These are phyloP conservation scores for Dasyurus viverrinus DNA, from an alignment of 2,113 vertebrate genomes.

Conservation along the genomic window DNA sequence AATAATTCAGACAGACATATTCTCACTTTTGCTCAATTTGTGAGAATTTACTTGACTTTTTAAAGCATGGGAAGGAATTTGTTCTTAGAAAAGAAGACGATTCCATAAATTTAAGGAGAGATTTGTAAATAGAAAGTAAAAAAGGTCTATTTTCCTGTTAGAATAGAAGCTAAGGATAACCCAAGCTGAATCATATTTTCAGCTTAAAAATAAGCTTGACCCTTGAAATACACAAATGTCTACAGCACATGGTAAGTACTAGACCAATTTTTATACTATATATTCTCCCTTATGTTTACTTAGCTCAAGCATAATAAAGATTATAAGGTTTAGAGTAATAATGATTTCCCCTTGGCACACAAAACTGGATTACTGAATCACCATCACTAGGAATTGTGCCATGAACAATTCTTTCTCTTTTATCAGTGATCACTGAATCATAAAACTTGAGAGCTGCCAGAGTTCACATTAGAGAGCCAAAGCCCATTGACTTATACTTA, in stretches of 20 bases:
- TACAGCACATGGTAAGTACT: background rate
- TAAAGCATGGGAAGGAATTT: background rate
- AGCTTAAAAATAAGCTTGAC: background rate
- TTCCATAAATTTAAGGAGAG: background rate
- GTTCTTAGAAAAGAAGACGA: background rate
- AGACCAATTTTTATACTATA: background rate
- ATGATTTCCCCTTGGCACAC: background rate
- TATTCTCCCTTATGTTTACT: background rate
- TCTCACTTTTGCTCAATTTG: background rate
- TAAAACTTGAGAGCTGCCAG: background rate
- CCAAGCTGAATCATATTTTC: background rate
- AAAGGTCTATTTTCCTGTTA: background rate
- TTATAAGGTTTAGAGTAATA: background rate
- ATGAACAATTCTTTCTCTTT: background rate
- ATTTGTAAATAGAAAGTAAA: background rate
- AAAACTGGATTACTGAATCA: background rate
- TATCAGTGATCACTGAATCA: background rate
- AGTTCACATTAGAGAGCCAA: background rate
- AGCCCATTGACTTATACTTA: background rate
- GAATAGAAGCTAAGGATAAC: background rate
- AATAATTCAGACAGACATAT: background rate
- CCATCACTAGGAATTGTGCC: background rate
- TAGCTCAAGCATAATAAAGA: background rate
- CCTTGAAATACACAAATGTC: background rate
- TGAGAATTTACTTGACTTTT: background rate